Evolutionary conservation across 2,888 invertebrate genomes (phyloP).

Genomic region (Tachina lurida): DNA sequence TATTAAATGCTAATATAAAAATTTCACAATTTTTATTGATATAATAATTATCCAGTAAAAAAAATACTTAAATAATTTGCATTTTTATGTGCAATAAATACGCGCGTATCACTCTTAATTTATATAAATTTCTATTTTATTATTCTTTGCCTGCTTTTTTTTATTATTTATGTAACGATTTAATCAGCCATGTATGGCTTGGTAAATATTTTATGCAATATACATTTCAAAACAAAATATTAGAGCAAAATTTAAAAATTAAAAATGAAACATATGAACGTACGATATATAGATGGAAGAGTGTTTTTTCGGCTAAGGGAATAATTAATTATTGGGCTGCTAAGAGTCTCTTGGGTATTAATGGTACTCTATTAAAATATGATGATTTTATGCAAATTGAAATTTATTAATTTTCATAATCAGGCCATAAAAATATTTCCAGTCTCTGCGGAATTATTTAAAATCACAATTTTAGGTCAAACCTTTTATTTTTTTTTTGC

Average conservation of each 20-base stretch:
- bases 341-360: constrained; percentile 5
- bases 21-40: constrained; percentile 15
- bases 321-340: background rate
- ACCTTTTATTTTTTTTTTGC: too few species aligned
- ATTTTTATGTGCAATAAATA: constrained; percentile 30
- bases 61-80: constrained; percentile 25
- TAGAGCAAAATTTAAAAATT: constrained; percentile 12
- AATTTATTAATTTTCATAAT: background rate
- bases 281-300: too few species aligned
- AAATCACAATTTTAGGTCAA: background rate
- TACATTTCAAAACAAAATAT: constrained; percentile 37
- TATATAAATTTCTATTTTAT: constrained; percentile 12
- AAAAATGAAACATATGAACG: background rate
- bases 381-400: constrained; percentile 29
- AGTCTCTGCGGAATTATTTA: background rate
- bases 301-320: background rate
- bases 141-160: background rate
- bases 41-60: too few species aligned
- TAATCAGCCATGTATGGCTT: constrained; percentile 20
- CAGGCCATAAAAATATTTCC: constrained; percentile 6
- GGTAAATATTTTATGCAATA: constrained; percentile 9
- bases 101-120: constrained; percentile 48
- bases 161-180: constrained; percentile 3
- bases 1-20: background rate
- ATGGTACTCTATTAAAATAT: background rate